Conservation (phyloP, 2,888 invertebrate genomes). For the Stratiomys singularior region DNA sequence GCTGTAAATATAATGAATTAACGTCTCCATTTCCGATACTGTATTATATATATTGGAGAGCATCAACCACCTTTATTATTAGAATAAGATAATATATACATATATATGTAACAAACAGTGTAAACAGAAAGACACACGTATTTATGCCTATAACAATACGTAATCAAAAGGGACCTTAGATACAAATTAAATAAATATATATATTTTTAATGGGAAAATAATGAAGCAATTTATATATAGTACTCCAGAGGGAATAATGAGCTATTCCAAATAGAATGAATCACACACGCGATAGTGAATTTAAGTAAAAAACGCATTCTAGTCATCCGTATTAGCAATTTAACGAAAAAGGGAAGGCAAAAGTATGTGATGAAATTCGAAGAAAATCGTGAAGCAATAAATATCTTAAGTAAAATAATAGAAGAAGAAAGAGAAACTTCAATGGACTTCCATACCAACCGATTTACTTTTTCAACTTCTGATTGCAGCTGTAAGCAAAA, state of each 20-base stretch:
- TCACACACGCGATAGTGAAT: neutral
- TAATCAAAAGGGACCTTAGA: constrained; percentile 58
- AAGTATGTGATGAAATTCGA: neutral
- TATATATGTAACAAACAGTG: constrained; percentile 33
- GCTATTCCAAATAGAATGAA: neutral
- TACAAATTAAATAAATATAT: constrained; percentile 49
- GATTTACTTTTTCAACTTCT: no score
- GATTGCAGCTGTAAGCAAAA: no score
- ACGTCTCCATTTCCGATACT: neutral
- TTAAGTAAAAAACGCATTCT: constrained; percentile 20
- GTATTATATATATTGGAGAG: constrained; percentile 12
- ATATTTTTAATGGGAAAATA: constrained; percentile 41
- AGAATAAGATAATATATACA: constrained; percentile 10
- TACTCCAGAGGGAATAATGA: constrained; percentile 21
- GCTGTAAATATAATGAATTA: neutral
- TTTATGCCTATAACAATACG: constrained; percentile 53
- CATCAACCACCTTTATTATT: constrained; percentile 38
- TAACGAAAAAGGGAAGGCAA: neutral
- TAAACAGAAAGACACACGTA: constrained; percentile 19
- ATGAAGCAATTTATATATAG: constrained; percentile 43
- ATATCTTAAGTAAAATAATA: constrained; percentile 14
- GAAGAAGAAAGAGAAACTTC: neutral
- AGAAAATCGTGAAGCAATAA: constrained; percentile 39
- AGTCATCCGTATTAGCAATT: constrained; percentile 16
- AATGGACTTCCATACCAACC: no score